These are phyloP conservation scores for Argyrosomus regius DNA, from an alignment of 2,797 vertebrate species.

Conservation along the genomic window DNA sequence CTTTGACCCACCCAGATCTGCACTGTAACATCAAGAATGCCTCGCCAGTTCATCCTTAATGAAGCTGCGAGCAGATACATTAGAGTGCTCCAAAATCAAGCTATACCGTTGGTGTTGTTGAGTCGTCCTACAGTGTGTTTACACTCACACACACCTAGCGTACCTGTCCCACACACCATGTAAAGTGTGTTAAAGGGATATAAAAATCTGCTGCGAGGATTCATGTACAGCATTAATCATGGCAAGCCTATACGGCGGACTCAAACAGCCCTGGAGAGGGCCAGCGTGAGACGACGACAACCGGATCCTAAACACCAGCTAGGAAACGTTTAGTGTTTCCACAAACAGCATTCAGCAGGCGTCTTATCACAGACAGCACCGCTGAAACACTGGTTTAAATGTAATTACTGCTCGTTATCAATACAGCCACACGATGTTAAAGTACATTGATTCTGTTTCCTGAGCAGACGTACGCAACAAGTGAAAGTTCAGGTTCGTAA, in stretches of 20 bases:
- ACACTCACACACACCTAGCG: background rate
- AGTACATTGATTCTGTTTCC: slow-evolving; percentile 35
- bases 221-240: slow-evolving; percentile 41
- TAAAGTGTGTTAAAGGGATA: background rate
- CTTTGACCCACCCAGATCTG: too few relatives aligned
- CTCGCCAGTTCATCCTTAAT: background rate
- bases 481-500: slow-evolving; percentile 30
- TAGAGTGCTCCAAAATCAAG: background rate
- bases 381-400: slow-evolving; percentile 27
- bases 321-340: slow-evolving; percentile 5
- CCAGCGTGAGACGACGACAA: background rate
- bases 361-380: slow-evolving; percentile 21
- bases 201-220: slow-evolving; percentile 14
- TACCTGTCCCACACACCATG: background rate
- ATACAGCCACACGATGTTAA: slow-evolving; percentile 24
- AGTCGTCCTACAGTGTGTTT: background rate
- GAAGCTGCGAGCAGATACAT: background rate
- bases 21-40: background rate
- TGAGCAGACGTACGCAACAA: slow-evolving; percentile 8
- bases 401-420: slow-evolving; percentile 45
- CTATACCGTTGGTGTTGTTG: background rate
- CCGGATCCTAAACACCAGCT: slow-evolving; percentile 14
- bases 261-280: background rate
- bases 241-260: background rate
- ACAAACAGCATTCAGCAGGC: slow-evolving; percentile 19